A percentile compares a stretch with the other conserved stretches of the same genome.
phyloP scores from a whole-genome alignment of 1,140 invertebrate genomes.

The Steinernema khuongi region DNA sequence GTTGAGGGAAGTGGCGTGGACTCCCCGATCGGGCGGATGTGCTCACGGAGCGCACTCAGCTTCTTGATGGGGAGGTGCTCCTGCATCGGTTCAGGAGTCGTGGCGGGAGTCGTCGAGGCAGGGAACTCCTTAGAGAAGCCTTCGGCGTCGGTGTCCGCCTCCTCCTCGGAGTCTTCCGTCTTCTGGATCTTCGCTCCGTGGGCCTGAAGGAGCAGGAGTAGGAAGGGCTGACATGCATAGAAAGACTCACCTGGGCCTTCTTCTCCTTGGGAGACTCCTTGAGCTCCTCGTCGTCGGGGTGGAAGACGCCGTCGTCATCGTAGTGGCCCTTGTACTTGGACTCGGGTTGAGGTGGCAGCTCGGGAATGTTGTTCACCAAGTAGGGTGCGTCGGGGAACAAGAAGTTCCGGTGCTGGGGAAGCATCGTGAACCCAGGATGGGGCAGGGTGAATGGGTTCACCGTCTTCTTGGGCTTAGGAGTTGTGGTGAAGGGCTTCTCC shows the following conservation, averaged over 20 bases:
- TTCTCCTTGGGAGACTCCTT: conserved; percentile 2
- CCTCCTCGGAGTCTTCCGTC: conserved; percentile 1
- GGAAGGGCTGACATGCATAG: too few relatives aligned
- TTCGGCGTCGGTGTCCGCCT: not conserved
- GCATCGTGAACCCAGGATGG: not conserved
- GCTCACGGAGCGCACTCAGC: not conserved
- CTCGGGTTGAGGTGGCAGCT: not conserved
- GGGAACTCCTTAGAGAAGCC: not conserved
- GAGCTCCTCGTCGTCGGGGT: conserved; percentile 1
- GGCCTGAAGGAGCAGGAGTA: not conserved
- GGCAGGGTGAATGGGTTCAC: not conserved
- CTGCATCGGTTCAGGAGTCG: not conserved
- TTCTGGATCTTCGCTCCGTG: conserved; percentile 5
- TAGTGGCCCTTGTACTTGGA: conserved; percentile 9
- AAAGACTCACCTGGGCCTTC: not conserved
- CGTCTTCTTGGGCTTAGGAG: not conserved
- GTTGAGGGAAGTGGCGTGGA: too few relatives aligned
- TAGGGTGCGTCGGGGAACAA: not conserved
- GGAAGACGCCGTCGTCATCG: conserved; percentile 12
- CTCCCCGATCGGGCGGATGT: not conserved
- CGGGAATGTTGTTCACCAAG: conserved; percentile 8
- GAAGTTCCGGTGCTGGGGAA: not conserved
- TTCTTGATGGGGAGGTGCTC: not conserved
- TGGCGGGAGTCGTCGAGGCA: not conserved
- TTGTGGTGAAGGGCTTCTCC: not conserved